Evolutionary conservation across 2,797 vertebrate species (phyloP), one percentile per base, ranked within the genome.

Genomic region (Pelochelys cantorii): DNA sequence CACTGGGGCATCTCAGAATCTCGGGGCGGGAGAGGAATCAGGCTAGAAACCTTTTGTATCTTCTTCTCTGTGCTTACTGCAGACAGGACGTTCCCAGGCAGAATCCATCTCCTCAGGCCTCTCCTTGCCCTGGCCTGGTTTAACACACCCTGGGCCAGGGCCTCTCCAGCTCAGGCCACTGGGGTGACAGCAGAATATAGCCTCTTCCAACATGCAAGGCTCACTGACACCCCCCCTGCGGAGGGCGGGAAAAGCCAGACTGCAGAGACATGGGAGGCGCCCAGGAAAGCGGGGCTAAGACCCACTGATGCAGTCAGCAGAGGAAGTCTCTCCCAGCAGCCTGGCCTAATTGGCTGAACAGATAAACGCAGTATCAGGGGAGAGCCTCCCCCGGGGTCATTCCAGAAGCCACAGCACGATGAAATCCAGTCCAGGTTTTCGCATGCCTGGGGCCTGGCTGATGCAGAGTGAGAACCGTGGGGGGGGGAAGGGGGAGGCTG

Each of bases 341-440:
- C 29, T 54, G 3, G 75, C n/a, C 55, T 52, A 25, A 48, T 48
- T 56, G 12, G 52, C 22, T 13, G 5, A 42, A 42, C 3, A n/a
- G n/a, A 53, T 14, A 37, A 31, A 23, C 57, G 31, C 9, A 27
- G 15, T 60, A 25, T 34, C 18, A 18, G 18, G 53, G 53, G 22
- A 37, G 12, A 52, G 11, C 3, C 5, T 56, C 20, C 53, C 55
- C 23, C 55, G 27, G 12, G 52, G 53, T 48, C 42, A 48, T 56
- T 65, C 48, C 42, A 54, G 23, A 29, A 13, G 53, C 57, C 29
- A 42, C 48, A 48, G 62, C 17, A 52, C 55, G 29, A 42, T 17
- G 55, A 22, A 85, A 83, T 91, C 85, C 59, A 79, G 13, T 86
- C 42, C 90, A 37, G 75, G 56, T 78, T 91, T 86, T 91, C 52